Evolutionary conservation across 2,797 vertebrate genomes (phyloP), one percentile per base, ranked within the genome.

Genomic region (Acrossocheilus fasciatus): DNA sequence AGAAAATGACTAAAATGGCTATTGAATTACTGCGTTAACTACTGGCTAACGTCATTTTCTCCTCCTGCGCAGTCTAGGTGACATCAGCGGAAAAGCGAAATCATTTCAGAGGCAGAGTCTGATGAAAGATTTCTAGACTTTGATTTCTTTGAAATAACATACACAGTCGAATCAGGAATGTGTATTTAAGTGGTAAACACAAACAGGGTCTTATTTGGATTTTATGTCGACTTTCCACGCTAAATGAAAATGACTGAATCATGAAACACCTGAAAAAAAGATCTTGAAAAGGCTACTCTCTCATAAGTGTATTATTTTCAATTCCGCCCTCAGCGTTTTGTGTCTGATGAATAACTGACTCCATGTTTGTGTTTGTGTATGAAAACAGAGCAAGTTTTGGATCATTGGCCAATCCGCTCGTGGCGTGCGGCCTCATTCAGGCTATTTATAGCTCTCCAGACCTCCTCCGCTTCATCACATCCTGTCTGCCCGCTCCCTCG

Each of bases 371-470:
- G 59, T 57, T 75, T 47, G 50, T 80, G 52, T 78, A 72, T 23
- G 52, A 83, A 84, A 47, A 68, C 54, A 50, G 69, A 41, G 68
- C 30, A 66, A 72, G 68, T 52, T 86, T 81, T 73, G 54, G 68
- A 50, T 81, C 20, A 68, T 7, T 59, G 39, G 73, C 36, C 23
- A 81, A 72, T 84, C 66, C 84, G 75, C 64, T 78, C 69, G 70
- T 86, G 82, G 88, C 87, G 89, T 87, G 78, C 84, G 85, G 85
- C 75, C 62, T 72, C 59, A 75, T 87, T 92, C 83, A 62, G 87
- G 88, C 91, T 96, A 95, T 96, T 95, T 95, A 94, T 94, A 94
- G 91, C 87, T 91, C 92, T 91, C 89, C 91, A 93, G 92, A 95
- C 92, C 90, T 91, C 91, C 90, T 89, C 85, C 77, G 90, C 88